Evolutionary conservation across 2,113 vertebrate species (phyloP).

Genomic region (Prunella fulvescens): DNA sequence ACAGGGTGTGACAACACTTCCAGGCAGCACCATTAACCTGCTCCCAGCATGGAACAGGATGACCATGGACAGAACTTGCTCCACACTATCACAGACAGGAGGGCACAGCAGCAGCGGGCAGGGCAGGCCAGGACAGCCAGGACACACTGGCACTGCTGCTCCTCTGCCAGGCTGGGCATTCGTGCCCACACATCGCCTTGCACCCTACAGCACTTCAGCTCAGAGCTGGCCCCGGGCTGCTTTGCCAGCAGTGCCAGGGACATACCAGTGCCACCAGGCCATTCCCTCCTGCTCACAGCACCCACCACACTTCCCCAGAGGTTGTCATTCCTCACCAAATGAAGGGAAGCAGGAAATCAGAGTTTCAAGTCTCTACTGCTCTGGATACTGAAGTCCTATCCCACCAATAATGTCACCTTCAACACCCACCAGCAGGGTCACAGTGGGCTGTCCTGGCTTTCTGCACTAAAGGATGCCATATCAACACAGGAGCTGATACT

Average conservation of each 20-base stretch:
- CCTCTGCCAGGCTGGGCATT: background rate
- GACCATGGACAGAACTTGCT: background rate
- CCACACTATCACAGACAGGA: background rate
- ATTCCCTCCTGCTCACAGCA: background rate
- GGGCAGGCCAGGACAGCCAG: background rate
- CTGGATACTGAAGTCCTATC: background rate
- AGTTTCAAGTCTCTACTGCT: background rate
- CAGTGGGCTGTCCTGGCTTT: background rate
- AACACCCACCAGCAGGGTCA: background rate
- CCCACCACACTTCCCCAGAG: background rate
- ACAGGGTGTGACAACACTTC: background rate
- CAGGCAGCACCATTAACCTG: background rate
- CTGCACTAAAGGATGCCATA: background rate
- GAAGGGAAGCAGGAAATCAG: background rate
- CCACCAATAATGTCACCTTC: background rate
- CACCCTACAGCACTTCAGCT: background rate
- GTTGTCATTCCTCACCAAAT: background rate
- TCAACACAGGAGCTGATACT: background rate
- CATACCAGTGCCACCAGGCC: background rate
- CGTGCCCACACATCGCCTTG: fast-evolving
- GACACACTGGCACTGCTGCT: background rate
- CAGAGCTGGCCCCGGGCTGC: background rate
- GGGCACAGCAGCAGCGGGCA: background rate
- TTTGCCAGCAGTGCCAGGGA: background rate
- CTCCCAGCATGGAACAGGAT: fast-evolving